A percentile compares a stretch with the other conserved stretches of the same genome.
phyloP scores from a whole-genome alignment of 2,797 vertebrate species.

The Amazona ochrocephala region DNA sequence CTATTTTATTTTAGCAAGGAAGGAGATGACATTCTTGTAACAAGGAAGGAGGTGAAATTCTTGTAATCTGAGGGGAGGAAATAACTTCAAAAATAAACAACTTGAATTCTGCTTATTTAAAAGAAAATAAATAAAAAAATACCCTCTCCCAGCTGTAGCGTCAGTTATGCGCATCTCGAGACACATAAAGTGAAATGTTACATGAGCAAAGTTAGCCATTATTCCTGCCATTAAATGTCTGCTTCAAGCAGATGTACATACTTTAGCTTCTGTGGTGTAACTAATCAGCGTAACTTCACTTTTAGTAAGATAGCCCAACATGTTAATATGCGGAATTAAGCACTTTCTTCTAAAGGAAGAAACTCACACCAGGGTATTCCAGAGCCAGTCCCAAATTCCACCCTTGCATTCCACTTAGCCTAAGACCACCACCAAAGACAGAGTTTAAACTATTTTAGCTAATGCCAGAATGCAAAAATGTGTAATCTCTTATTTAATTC shows the following conservation, averaged over 20 bases:
- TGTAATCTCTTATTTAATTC: background rate
- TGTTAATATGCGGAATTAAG: conserved; percentile 74
- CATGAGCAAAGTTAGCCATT: conserved; percentile 49
- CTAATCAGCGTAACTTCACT: conserved; percentile 74
- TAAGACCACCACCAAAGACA: conserved; percentile 58
- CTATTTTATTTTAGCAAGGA: background rate
- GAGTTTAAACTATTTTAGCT: conserved; percentile 47
- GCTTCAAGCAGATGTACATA: conserved; percentile 71
- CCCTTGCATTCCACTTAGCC: conserved; percentile 53
- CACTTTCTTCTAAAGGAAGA: conserved; percentile 60
- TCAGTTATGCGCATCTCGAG: background rate
- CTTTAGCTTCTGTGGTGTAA: conserved; percentile 72
- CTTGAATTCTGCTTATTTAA: conserved; percentile 14
- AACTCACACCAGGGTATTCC: conserved; percentile 61
- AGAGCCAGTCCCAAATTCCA: conserved; percentile 30
- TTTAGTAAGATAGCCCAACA: conserved; percentile 65
- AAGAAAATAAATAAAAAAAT: background rate
- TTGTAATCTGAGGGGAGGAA: background rate
- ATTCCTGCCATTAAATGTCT: conserved; percentile 42
- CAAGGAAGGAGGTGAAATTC: background rate
- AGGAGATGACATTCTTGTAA: background rate
- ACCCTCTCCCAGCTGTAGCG: background rate
- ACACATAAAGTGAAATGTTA: background rate
- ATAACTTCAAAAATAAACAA: conserved; percentile 12
- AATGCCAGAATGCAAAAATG: conserved; percentile 54